phyloP scores from a whole-genome alignment of 2,888 invertebrate genomes.

The Encarsia formosa region DNA sequence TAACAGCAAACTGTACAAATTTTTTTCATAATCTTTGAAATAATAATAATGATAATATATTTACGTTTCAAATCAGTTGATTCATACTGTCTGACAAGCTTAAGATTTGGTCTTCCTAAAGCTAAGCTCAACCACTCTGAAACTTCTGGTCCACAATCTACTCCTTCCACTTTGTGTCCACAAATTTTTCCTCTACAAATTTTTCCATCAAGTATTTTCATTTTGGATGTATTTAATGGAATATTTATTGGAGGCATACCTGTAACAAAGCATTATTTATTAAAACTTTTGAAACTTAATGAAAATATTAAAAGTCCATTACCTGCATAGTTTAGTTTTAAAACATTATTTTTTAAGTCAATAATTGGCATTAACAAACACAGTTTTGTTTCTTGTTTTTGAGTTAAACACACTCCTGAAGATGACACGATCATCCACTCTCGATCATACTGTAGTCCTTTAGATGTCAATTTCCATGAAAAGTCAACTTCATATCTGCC shows the following conservation, averaged over 20 bases:
- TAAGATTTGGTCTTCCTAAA: slow-evolving; percentile 64
- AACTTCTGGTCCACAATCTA: slow-evolving; percentile 80
- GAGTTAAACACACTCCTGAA: slow-evolving; percentile 79
- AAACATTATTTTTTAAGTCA: slow-evolving; percentile 55
- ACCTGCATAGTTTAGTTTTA: slow-evolving; percentile 64
- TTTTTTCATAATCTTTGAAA: neutral
- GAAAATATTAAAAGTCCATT: slow-evolving; percentile 28
- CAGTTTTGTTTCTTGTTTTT: slow-evolving; percentile 77
- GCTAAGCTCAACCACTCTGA: slow-evolving; percentile 77
- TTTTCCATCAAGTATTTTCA: slow-evolving; percentile 44
- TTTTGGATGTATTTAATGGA: slow-evolving; percentile 51
- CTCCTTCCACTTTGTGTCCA: slow-evolving; percentile 71
- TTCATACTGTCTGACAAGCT: slow-evolving; percentile 62
- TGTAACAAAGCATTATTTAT: slow-evolving; percentile 38
- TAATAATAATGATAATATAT: slow-evolving; percentile 11
- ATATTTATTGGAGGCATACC: slow-evolving; percentile 56
- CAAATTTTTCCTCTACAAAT: slow-evolving; percentile 81
- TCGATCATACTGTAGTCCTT: slow-evolving; percentile 84
- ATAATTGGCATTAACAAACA: slow-evolving; percentile 74
- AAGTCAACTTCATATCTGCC: slow-evolving; percentile 66
- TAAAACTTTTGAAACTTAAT: slow-evolving; percentile 1
- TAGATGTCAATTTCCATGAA: slow-evolving; percentile 69
- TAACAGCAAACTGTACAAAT: no score
- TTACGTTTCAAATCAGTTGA: slow-evolving; percentile 16
- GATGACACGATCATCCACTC: slow-evolving; percentile 89